Base-by-base conservation (phyloP, 2,888 invertebrate genomes). In the Elegia similella region DNA sequence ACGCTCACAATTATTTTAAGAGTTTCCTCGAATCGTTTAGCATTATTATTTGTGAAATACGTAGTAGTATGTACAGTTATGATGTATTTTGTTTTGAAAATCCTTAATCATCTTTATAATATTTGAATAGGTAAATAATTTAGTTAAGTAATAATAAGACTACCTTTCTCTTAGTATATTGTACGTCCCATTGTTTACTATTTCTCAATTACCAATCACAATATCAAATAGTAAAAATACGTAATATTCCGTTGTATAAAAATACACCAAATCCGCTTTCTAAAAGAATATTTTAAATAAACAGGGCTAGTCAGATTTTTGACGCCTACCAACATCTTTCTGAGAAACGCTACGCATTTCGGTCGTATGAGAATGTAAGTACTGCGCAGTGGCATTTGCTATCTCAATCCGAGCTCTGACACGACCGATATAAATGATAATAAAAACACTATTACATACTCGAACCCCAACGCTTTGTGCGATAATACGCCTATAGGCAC, bases 381-480 rank as follows among this genome's bases (percentile, higher is more conserved):
- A 88, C 76, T 88, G 82, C 88, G 89, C 84, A 88, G 84, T 82
- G 77, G 73, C 77, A 78, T 62, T 64, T 70, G 76, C 80, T 86
- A 86, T 86, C 85, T 80, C 74, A 78, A 77, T 79, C 76, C 77
- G 68, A 67, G 66, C 75, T 73, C 75, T 80, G 78, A 78, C 80
- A 74, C 74, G 73, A 72, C 75, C 75, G 80, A 86, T 86, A 82
- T 78, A 81, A 81, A 82, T 76, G 79, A 86, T 84, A 82, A 82
- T 82, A 82, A 82, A 72, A 78, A 71, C 70, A 78, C 78, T 77
- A 78, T 70, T 66, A 70, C 62, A 66, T 60, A 58, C 68, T 67
- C 68, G 65, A 70, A 68, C 61, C 64, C 62, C 59, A 54, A 67
- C 72, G 68, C 64, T 64, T 65, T 50, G 62, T 62, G 63, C 67